A percentile compares a stretch with the other conserved stretches of the same genome.
Evolutionary conservation across 2,113 vertebrate genomes (phyloP).

Genomic region (Actenoides lindsayi): DNA sequence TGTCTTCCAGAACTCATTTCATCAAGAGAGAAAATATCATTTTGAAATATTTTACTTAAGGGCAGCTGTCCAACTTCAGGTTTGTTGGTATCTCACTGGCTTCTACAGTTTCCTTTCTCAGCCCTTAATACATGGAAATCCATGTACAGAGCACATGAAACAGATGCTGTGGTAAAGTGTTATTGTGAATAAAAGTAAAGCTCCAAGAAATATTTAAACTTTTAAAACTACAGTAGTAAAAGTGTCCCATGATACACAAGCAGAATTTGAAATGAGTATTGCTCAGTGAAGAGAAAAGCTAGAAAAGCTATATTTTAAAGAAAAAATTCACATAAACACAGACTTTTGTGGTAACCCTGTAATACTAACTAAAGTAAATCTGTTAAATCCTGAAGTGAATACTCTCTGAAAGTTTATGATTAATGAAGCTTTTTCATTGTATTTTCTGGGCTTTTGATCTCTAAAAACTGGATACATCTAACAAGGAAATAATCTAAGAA

Average conservation of each 20-base stretch:
- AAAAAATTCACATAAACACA: background rate
- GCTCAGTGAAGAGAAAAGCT: background rate
- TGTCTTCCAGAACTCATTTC: background rate
- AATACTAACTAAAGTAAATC: background rate
- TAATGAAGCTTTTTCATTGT: background rate
- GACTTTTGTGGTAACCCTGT: background rate
- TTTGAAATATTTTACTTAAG: background rate
- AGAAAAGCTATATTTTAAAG: background rate
- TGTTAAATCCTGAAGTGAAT: background rate
- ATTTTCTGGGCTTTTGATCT: background rate
- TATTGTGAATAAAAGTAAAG: background rate
- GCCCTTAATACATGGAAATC: background rate
- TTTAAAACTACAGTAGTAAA: background rate
- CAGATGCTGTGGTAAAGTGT: background rate
- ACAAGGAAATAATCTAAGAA: background rate
- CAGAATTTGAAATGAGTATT: background rate
- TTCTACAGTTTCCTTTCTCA: background rate
- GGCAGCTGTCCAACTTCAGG: background rate
- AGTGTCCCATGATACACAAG: background rate
- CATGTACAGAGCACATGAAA: background rate
- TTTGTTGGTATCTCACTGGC: background rate
- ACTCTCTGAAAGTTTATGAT: background rate
- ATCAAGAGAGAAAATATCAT: background rate
- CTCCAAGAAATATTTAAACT: background rate
- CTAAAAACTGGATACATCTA: background rate